These are phyloP conservation scores for Frankliniella fusca DNA, from an alignment of 2,888 invertebrate species.

Conservation along the genomic window DNA sequence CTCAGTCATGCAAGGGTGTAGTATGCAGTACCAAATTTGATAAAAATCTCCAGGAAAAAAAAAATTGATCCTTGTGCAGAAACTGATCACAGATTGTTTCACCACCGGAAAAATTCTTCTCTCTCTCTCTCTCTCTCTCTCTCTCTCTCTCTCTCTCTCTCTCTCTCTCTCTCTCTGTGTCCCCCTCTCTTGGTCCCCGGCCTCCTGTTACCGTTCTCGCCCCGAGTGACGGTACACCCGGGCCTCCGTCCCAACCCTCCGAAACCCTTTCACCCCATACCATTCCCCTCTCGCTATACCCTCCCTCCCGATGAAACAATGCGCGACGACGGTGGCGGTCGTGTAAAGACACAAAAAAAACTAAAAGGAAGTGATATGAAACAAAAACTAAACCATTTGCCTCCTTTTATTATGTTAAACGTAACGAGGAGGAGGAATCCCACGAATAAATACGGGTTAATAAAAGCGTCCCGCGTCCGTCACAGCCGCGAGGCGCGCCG, in stretches of 20 bases:
- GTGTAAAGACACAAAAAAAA: neutral
- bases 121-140: neutral
- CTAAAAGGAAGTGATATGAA: neutral
- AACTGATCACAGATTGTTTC: no score
- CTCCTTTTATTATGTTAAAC: conserved; percentile 23
- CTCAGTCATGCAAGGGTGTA: neutral
- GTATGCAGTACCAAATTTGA: no score
- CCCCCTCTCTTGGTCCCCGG: neutral
- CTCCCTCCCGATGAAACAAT: neutral
- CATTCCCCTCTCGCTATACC: neutral
- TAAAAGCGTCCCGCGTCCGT: neutral
- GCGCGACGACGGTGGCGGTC: neutral
- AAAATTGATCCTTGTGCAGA: no score
- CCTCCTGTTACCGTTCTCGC: no score
- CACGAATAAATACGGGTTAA: conserved; percentile 26
- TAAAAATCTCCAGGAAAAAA: no score
- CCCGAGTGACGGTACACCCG: no score
- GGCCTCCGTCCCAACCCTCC: neutral
- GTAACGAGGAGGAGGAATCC: conserved; percentile 19
- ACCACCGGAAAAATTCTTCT: no score
- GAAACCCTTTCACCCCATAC: neutral
- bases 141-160: neutral
- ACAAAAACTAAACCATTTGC: conserved; percentile 17
- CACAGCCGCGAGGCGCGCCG: neutral
- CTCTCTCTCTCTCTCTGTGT: neutral